These are phyloP conservation scores for Falco biarmicus DNA, from an alignment of 2,797 vertebrate species.

Conservation along the genomic window DNA sequence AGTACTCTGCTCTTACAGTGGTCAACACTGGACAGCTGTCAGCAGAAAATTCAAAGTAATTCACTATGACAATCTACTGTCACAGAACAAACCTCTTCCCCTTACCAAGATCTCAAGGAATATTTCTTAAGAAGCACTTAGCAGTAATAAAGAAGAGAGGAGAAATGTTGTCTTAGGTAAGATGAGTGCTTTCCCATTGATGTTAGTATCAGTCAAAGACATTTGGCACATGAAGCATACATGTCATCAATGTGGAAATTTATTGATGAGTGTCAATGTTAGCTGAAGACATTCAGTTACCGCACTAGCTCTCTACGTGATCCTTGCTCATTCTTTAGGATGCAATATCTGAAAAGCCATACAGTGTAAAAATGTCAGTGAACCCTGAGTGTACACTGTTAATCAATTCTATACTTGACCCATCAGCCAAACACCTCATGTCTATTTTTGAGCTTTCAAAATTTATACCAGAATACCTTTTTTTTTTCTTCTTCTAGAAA, in stretches of 20 bases:
- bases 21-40: constrained; percentile 50
- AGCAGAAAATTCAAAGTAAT: constrained; percentile 30
- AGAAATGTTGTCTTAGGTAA: not conserved
- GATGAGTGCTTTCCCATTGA: not conserved
- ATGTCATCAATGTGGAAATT: not conserved
- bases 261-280: not conserved
- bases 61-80: constrained; percentile 43
- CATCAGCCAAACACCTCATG: not conserved
- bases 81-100: constrained; percentile 14
- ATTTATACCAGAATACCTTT: not conserved
- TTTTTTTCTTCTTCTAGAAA: not conserved
- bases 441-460: not conserved
- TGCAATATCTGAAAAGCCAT: not conserved
- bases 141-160: not conserved
- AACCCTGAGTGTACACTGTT: not conserved
- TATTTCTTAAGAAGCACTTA: constrained; percentile 7
- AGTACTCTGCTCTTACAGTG: constrained; percentile 16
- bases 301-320: not conserved
- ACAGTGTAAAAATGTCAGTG: not conserved
- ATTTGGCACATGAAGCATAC: not conserved
- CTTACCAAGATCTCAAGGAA: constrained; percentile 21
- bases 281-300: not conserved
- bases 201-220: not conserved
- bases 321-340: not conserved
- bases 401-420: not conserved